These are phyloP conservation scores for Mandrillus leucophaeus DNA, from an alignment of 2,113 vertebrate genomes.

Conservation along the genomic window DNA sequence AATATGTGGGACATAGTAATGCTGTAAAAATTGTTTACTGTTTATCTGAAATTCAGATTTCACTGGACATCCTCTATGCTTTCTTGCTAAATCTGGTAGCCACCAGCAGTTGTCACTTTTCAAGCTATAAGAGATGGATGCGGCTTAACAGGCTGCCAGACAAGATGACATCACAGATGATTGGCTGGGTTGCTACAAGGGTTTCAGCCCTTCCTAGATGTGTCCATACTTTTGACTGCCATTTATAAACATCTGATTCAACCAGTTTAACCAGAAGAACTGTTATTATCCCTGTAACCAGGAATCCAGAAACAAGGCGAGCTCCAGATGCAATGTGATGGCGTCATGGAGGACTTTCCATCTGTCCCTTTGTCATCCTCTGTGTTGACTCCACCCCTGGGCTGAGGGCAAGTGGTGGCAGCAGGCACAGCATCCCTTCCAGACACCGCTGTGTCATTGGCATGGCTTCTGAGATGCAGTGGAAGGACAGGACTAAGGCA, in stretches of 20 bases:
- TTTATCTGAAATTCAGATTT: background rate
- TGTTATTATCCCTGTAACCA: background rate
- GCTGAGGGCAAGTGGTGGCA: background rate
- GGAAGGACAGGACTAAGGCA: background rate
- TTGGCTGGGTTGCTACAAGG: background rate
- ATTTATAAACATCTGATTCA: background rate
- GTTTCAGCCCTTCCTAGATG: background rate
- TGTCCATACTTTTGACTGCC: background rate
- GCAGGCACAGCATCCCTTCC: background rate
- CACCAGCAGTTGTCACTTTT: background rate
- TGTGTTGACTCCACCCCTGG: fast-evolving
- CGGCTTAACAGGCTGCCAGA: background rate
- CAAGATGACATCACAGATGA: background rate
- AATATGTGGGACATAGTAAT: background rate
- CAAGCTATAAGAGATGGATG: background rate
- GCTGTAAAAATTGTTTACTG: background rate
- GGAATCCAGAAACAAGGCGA: background rate
- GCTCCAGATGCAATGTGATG: background rate
- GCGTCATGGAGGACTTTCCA: background rate
- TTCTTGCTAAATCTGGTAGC: background rate
- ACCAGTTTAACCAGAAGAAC: background rate
- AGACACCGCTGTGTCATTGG: fast-evolving
- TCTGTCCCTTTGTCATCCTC: background rate
- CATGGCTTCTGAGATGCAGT: background rate
- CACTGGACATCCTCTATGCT: background rate